Conservation (phyloP, 2,797 vertebrate genomes). For the Miichthys miiuy region DNA sequence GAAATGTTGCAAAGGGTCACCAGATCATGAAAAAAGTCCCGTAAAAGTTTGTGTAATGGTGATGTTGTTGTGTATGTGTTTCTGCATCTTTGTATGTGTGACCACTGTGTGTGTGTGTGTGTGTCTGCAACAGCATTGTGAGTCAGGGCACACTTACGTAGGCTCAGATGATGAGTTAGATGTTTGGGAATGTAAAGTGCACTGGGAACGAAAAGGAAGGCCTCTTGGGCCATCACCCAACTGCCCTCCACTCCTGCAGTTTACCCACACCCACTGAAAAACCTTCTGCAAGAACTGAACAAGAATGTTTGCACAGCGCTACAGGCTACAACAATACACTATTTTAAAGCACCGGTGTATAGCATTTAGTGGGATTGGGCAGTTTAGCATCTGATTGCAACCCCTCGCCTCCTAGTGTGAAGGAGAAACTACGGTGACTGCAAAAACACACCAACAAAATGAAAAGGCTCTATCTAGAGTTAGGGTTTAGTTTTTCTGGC, state of each 20-base stretch:
- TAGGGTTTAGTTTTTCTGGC: too few relatives aligned
- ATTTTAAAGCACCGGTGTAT: background rate
- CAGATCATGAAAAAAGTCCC: slow-evolving; percentile 47
- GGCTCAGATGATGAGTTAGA: slow-evolving; percentile 70
- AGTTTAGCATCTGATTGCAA: too few relatives aligned
- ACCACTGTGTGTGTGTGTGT: slow-evolving; percentile 2
- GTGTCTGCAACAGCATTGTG: slow-evolving; percentile 38
- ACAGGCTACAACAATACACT: background rate
- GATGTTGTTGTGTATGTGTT: slow-evolving; percentile 7
- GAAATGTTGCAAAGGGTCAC: slow-evolving; percentile 69
- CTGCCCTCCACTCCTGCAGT: slow-evolving; percentile 45
- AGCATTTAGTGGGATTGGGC: too few relatives aligned
- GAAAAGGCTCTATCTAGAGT: too few relatives aligned
- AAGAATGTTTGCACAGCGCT: background rate
- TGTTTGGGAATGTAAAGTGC: slow-evolving; percentile 80
- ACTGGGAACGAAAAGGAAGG: slow-evolving; percentile 78
- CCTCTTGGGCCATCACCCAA: slow-evolving; percentile 67
- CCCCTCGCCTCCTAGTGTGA: too few relatives aligned
- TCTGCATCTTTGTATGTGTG: slow-evolving; percentile 20
- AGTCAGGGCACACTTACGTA: slow-evolving; percentile 72
- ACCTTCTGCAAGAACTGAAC: background rate
- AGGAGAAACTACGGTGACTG: too few relatives aligned
- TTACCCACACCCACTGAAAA: slow-evolving; percentile 51
- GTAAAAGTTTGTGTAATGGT: slow-evolving; percentile 20
- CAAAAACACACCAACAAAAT: too few relatives aligned